These are phyloP conservation scores for Selene dorsalis DNA, from an alignment of 2,797 vertebrate genomes.

Conservation along the genomic window DNA sequence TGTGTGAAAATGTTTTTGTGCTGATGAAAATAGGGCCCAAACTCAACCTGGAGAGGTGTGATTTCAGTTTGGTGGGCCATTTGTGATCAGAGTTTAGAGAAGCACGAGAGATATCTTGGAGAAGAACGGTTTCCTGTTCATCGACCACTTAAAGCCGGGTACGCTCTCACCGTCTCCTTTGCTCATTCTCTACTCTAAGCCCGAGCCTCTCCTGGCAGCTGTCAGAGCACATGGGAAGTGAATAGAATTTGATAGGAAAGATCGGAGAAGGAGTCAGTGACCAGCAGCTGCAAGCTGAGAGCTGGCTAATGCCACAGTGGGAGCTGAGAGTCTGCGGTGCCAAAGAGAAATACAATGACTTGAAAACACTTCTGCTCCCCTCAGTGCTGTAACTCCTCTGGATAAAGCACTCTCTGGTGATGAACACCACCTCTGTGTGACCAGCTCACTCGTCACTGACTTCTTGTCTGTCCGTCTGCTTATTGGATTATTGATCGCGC, in stretches of 20 bases:
- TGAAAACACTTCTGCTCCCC: constrained; percentile 51
- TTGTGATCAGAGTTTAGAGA: neutral
- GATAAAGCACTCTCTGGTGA: constrained; percentile 58
- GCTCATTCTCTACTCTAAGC: constrained; percentile 13
- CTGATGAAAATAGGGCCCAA: neutral
- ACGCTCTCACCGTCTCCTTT: constrained; percentile 18
- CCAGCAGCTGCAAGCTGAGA: constrained; percentile 39
- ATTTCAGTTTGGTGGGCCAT: neutral
- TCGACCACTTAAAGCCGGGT: constrained; percentile 17
- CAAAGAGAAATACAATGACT: constrained; percentile 59
- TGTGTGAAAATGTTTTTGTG: neutral
- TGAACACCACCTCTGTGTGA: constrained; percentile 55
- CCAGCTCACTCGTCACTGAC: constrained; percentile 47
- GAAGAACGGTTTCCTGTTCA: constrained; percentile 33
- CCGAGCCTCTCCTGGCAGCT: constrained; percentile 20
- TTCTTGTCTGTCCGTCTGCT: constrained; percentile 63
- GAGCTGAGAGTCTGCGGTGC: constrained; percentile 50
- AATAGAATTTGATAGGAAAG: constrained; percentile 48
- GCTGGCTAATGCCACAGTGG: constrained; percentile 51
- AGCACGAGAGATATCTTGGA: constrained; percentile 8
- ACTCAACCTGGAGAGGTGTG: neutral
- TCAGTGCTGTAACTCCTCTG: constrained; percentile 46
- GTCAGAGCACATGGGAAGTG: constrained; percentile 37
- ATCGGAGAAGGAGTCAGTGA: constrained; percentile 37
- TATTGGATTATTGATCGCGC: constrained; percentile 72